Conservation (phyloP, 1,140 invertebrate species). For the Philaenus spumarius region DNA sequence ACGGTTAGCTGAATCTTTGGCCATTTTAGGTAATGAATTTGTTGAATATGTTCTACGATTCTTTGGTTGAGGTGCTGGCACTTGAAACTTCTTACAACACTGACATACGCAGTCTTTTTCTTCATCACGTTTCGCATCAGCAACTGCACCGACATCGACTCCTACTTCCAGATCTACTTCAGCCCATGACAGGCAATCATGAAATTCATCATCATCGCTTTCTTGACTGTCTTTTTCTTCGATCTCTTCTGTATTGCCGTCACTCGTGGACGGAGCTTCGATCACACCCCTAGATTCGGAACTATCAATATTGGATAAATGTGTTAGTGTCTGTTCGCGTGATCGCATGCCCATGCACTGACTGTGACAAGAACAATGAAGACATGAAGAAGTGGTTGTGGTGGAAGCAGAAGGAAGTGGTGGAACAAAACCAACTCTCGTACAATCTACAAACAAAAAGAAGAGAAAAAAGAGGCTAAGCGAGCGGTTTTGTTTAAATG, state of each 20-base stretch:
- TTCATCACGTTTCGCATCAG: background rate
- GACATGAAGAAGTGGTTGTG: constrained; percentile 2
- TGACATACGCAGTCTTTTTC: background rate
- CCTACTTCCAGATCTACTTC: constrained; percentile 13
- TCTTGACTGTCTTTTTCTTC: constrained; percentile 1
- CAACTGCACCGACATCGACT: constrained; percentile 10
- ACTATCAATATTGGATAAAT: too few species aligned
- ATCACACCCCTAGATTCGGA: too few species aligned
- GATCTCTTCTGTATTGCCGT: background rate
- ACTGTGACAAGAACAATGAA: constrained; percentile 16
- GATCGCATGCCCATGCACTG: constrained; percentile 20
- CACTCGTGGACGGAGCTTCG: too few species aligned
- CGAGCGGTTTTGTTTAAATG: constrained; percentile 2
- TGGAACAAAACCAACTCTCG: constrained; percentile 17
- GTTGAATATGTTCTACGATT: constrained; percentile 6
- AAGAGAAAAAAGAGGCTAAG: constrained; percentile 17
- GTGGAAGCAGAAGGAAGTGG: background rate
- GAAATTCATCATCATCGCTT: constrained; percentile 18
- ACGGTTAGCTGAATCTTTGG: constrained; percentile 23
- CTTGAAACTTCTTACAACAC: background rate
- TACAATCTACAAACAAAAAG: constrained; percentile 22
- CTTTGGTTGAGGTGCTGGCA: background rate
- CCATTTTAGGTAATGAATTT: constrained; percentile 21
- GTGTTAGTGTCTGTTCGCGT: background rate
- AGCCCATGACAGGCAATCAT: constrained; percentile 17